Evolutionary conservation across 2,113 vertebrate genomes (phyloP).

Genomic region (Dromas ardeola): DNA sequence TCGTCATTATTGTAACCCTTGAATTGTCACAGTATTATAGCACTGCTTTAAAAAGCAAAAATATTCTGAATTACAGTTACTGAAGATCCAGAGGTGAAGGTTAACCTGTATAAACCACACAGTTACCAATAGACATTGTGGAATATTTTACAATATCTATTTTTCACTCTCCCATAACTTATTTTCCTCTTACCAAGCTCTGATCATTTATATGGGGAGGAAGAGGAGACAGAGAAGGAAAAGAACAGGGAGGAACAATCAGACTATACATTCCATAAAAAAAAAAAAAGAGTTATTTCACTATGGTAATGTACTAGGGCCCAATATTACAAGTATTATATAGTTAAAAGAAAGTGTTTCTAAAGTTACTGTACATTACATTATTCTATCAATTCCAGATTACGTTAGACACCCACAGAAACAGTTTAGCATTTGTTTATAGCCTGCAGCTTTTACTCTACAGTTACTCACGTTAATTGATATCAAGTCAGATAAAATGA

Average conservation of each 20-base stretch:
- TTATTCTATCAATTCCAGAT: neutral
- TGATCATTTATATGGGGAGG: neutral
- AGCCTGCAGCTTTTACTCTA: neutral
- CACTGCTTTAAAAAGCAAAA: neutral
- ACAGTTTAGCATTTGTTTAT: neutral
- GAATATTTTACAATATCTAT: neutral
- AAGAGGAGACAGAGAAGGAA: neutral
- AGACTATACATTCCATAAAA: neutral
- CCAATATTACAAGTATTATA: neutral
- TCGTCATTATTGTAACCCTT: neutral
- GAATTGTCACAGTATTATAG: neutral
- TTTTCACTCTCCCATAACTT: neutral
- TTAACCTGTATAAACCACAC: neutral
- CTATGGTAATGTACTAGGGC: neutral
- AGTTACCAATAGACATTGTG: neutral
- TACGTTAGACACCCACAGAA: neutral
- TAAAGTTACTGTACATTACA: neutral
- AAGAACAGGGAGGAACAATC: neutral
- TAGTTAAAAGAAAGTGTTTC: neutral
- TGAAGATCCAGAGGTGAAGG: neutral
- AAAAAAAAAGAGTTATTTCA: neutral
- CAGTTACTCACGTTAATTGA: neutral
- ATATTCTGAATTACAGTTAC: neutral
- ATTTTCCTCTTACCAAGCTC: neutral
- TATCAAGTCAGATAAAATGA: neutral